Percentiles rank a stretch among this genome's conserved stretches.
Conservation (phyloP, 2,113 vertebrate species). For the Neolamprologus modestus region DNA sequence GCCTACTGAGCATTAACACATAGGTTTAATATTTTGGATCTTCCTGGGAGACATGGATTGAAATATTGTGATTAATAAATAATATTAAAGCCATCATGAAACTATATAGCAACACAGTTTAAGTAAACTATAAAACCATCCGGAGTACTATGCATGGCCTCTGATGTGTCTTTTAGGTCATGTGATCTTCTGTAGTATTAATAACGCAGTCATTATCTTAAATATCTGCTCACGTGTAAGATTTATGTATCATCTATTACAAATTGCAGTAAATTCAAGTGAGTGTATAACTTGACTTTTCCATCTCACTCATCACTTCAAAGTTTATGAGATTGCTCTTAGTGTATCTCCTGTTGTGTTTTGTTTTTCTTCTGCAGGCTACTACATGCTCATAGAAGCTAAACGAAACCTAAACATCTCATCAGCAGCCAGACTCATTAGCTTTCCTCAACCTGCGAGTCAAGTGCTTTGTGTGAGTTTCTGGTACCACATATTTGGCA, state of each 20-base stretch:
- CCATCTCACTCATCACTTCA: neutral
- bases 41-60: neutral
- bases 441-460: conserved; percentile 45
- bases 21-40: neutral
- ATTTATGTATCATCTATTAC: neutral
- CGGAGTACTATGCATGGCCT: neutral
- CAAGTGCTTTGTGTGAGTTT: conserved; percentile 66
- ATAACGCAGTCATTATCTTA: neutral
- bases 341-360: neutral
- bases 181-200: neutral
- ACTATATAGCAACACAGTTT: neutral
- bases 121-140: neutral
- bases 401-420: neutral
- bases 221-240: neutral
- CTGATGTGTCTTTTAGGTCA: neutral
- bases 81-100: neutral
- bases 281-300: neutral
- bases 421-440: conserved; percentile 60
- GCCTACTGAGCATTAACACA: neutral
- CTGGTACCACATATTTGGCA: conserved; percentile 71
- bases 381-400: conserved; percentile 52
- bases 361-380: conserved; percentile 26
- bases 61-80: neutral
- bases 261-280: neutral
- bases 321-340: neutral